These are phyloP conservation scores for Metopia argyrocephala DNA, from an alignment of 2,888 invertebrate species.

Conservation along the genomic window DNA sequence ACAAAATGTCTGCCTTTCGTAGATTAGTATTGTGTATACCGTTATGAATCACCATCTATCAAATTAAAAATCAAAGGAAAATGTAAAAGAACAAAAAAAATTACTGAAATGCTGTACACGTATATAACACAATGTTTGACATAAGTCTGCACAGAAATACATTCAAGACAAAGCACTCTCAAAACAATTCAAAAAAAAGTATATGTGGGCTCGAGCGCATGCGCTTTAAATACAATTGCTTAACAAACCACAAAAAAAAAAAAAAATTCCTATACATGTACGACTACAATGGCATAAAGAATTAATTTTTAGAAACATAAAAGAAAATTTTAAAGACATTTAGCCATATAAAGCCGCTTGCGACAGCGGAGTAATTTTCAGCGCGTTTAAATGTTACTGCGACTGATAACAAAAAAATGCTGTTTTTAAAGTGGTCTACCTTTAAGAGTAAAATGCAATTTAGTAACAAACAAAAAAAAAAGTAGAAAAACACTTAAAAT, in stretches of 20 bases:
- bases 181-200: not conserved
- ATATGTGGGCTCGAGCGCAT: constrained; percentile 32
- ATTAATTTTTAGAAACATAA: not conserved
- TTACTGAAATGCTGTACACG: no score
- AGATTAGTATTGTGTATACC: no score
- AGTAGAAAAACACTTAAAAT: constrained; percentile 7
- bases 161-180: not conserved
- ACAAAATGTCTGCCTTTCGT: no score
- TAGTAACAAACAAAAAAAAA: not conserved
- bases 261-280: not conserved
- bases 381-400: not conserved
- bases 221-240: not conserved
- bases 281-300: not conserved
- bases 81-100: no score
- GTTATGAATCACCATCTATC: no score
- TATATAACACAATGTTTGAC: not conserved
- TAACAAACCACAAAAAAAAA: not conserved
- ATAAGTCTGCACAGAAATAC: not conserved
- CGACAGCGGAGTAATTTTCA: not conserved
- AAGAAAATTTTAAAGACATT: constrained; percentile 30
- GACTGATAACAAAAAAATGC: constrained; percentile 17
- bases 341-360: not conserved
- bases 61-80: no score
- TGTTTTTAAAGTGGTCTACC: constrained; percentile 44
- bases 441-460: constrained; percentile 21